These are phyloP conservation scores for Cyanocitta stelleri DNA, from an alignment of 2,113 vertebrate species.

Conservation along the genomic window DNA sequence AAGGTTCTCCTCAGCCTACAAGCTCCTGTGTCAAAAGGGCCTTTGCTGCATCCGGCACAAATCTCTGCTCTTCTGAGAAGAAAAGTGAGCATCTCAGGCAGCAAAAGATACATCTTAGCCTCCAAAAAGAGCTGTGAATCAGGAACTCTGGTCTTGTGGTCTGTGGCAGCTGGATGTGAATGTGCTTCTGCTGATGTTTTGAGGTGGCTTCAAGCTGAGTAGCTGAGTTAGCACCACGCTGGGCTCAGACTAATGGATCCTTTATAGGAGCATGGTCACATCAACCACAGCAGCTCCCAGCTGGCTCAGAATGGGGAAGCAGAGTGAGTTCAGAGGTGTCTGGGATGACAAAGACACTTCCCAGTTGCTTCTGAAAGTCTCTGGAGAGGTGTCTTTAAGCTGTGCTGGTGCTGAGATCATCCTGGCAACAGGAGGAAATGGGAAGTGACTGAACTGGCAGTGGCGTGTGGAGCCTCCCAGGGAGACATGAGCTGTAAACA, in stretches of 20 bases:
- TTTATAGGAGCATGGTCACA: background rate
- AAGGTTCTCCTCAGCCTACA: background rate
- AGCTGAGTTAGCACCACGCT: background rate
- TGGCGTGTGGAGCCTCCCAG: background rate
- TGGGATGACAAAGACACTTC: background rate
- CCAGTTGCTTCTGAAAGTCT: background rate
- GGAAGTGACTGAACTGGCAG: background rate
- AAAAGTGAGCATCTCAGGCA: background rate
- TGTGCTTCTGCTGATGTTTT: background rate
- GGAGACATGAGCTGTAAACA: background rate
- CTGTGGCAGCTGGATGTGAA: background rate
- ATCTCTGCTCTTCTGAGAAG: background rate
- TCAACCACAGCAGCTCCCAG: conserved; percentile 2
- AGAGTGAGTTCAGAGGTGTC: background rate
- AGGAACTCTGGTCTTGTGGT: background rate
- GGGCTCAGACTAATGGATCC: background rate
- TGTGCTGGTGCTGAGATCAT: background rate
- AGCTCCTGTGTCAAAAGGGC: background rate
- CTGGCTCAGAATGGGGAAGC: background rate
- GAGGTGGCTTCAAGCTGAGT: conserved; percentile 1
- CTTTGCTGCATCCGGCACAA: background rate
- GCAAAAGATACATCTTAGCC: background rate
- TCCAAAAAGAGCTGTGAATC: background rate
- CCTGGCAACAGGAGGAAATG: background rate
- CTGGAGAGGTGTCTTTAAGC: background rate